Evolutionary conservation across 2,113 vertebrate genomes (phyloP).

Genomic region (Orycteropus afer): DNA sequence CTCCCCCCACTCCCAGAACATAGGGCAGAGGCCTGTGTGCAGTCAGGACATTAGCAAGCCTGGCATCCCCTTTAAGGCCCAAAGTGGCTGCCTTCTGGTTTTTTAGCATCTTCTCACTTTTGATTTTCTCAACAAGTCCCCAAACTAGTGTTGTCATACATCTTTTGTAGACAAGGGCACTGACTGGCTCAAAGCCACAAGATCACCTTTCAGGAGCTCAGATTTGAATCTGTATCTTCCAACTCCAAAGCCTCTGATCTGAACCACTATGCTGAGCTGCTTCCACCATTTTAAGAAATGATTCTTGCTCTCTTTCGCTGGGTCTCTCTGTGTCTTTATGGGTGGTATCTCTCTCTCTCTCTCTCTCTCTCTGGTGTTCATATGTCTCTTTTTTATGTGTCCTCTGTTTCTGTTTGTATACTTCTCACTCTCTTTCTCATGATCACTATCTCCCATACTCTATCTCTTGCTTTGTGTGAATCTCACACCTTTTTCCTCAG

Average conservation of each 20-base stretch:
- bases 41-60: neutral
- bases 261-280: neutral
- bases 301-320: neutral
- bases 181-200: neutral
- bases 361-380: no score
- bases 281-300: neutral
- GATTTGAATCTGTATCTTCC: neutral
- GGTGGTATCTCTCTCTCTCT: neutral
- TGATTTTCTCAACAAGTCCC: neutral
- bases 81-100: neutral
- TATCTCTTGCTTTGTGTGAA: neutral
- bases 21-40: accelerated
- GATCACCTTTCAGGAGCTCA: neutral
- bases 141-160: neutral
- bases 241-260: neutral
- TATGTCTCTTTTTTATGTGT: neutral
- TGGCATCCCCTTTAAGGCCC: accelerated
- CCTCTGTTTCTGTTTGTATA: neutral
- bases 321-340: neutral
- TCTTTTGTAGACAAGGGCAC: neutral
- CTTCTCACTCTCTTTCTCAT: neutral
- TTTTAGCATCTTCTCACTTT: neutral
- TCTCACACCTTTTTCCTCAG: neutral
- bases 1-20: neutral
- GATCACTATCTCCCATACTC: no score